phyloP scores from a whole-genome alignment of 2,888 invertebrate genomes.

The Trisateles emortualis region DNA sequence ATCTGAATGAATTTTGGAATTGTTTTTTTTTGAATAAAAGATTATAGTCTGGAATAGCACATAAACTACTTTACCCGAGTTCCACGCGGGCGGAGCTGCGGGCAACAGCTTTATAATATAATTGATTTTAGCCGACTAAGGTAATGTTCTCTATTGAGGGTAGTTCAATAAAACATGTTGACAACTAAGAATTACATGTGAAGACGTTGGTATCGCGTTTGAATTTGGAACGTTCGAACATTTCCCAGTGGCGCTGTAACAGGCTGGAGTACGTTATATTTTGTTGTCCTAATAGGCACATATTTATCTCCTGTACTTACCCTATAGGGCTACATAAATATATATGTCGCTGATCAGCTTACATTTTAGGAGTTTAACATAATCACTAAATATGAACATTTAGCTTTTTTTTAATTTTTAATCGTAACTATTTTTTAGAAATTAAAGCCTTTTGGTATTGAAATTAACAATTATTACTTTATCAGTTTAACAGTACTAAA shows the following conservation, averaged over 20 bases:
- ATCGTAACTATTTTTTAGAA: neutral
- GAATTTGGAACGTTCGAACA: constrained; percentile 42
- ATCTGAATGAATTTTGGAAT: too few species aligned
- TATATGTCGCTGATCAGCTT: constrained; percentile 30
- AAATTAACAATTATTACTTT: too few species aligned
- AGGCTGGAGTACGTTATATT: constrained; percentile 59
- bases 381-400: neutral
- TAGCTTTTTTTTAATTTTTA: neutral
- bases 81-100: too few species aligned
- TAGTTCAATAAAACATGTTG: constrained; percentile 16
- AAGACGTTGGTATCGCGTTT: constrained; percentile 34
- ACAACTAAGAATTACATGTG: constrained; percentile 51
- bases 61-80: too few species aligned
- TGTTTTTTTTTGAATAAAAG: too few species aligned
- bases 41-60: too few species aligned
- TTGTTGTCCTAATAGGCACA: constrained; percentile 62
- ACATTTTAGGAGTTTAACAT: neutral
- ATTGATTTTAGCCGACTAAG: too few species aligned
- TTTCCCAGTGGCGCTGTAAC: constrained; percentile 58
- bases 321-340: constrained; percentile 53
- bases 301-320: constrained; percentile 55
- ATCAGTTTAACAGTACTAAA: too few species aligned
- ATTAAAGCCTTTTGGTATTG: neutral
- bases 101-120: too few species aligned
- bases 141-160: neutral